Evolutionary conservation across 2,888 invertebrate species (phyloP).

Genomic region (Synergus japonicus): DNA sequence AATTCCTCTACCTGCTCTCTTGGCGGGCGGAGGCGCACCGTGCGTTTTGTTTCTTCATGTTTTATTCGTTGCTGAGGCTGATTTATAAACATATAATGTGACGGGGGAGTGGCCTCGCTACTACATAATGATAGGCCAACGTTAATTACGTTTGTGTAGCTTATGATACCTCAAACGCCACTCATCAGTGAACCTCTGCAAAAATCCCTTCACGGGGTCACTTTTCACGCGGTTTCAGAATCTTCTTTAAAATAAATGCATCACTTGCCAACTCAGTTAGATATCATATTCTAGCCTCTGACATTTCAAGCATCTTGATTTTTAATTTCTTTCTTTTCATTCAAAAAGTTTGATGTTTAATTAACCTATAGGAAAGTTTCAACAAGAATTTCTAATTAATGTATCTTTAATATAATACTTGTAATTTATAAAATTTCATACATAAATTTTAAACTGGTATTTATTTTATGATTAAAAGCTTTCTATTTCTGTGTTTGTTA

Average conservation of each 20-base stretch:
- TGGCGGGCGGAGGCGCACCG: constrained; percentile 53
- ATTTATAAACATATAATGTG: constrained; percentile 78
- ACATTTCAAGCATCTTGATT: background rate
- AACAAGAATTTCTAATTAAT: background rate
- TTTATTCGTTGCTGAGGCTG: constrained; percentile 67
- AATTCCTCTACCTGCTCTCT: constrained; percentile 75
- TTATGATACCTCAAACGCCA: constrained; percentile 56
- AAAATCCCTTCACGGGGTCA: constrained; percentile 2
- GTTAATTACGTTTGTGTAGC: constrained; percentile 76
- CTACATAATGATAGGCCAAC: constrained; percentile 77
- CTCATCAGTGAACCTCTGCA: constrained; percentile 18
- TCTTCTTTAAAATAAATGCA: background rate
- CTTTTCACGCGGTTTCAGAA: background rate
- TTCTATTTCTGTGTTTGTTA: background rate
- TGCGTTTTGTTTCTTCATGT: constrained; percentile 53
- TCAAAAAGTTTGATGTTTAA: background rate
- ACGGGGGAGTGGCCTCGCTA: constrained; percentile 77
- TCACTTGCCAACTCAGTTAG: background rate
- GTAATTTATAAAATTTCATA: background rate
- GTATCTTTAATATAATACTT: background rate
- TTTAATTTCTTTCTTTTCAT: background rate
- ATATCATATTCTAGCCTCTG: background rate
- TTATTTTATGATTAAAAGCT: background rate
- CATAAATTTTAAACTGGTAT: background rate
- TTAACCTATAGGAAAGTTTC: background rate